Conservation (phyloP, 2,797 vertebrate species). For the Pempheris klunzingeri region DNA sequence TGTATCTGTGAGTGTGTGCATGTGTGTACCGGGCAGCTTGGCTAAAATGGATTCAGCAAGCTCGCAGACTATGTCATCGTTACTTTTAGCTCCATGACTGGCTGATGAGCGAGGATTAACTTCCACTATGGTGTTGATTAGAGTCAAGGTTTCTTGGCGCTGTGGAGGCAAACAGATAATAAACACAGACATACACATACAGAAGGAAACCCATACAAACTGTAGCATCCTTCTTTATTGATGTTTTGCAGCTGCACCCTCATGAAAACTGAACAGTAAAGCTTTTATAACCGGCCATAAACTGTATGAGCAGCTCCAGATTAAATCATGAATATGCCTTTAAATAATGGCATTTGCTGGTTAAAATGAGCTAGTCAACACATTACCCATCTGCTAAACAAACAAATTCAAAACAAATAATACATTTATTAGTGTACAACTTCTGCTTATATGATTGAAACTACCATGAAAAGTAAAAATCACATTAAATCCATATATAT, state of each 20-base stretch:
- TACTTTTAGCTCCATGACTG: slow-evolving; percentile 84
- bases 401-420: background rate
- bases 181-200: background rate
- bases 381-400: background rate
- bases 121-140: slow-evolving; percentile 86
- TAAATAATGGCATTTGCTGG: slow-evolving; percentile 4
- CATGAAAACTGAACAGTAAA: slow-evolving; percentile 10
- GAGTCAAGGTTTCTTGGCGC: slow-evolving; percentile 86
- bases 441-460: background rate
- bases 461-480: background rate
- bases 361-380: background rate
- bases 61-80: slow-evolving; percentile 85
- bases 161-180: slow-evolving; percentile 49
- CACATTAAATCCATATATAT: background rate
- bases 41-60: slow-evolving; percentile 81
- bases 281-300: background rate
- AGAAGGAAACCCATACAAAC: background rate
- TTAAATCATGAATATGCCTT: slow-evolving; percentile 4
- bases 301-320: slow-evolving; percentile 3
- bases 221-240: background rate
- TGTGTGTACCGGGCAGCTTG: slow-evolving; percentile 80
- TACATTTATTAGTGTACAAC: background rate
- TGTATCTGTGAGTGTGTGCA: slow-evolving; percentile 2
- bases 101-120: slow-evolving; percentile 85
- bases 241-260: slow-evolving; percentile 13